Evolutionary conservation across 2,888 invertebrate genomes (phyloP).

Genomic region (Pristionchus entomophagus): DNA sequence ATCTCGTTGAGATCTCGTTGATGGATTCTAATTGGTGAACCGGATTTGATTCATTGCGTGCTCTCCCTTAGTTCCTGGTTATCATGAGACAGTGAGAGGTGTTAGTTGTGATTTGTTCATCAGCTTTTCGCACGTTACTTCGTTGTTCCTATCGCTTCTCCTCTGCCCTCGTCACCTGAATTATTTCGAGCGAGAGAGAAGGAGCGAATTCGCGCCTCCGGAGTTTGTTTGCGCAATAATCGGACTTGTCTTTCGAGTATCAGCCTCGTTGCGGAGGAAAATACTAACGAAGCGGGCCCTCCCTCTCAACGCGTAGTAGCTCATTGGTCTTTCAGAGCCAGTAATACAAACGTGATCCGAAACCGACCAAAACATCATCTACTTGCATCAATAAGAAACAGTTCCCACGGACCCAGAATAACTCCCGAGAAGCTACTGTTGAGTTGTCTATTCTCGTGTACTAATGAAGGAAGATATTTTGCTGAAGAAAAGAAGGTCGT

Average conservation of each 20-base stretch:
- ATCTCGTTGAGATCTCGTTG: background rate
- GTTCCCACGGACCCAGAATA: too few species aligned
- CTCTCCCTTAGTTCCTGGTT: background rate
- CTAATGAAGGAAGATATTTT: background rate
- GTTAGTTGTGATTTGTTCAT: background rate
- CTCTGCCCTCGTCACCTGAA: background rate
- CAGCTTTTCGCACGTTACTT: background rate
- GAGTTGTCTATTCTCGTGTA: background rate
- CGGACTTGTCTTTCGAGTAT: conserved; percentile 40
- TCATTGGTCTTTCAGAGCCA: background rate
- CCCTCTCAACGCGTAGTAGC: background rate
- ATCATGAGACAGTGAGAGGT: background rate
- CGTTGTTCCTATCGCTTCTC: background rate
- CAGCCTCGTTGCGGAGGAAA: conserved; percentile 17
- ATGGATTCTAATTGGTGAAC: background rate
- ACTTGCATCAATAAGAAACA: background rate
- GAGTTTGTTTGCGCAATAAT: conserved; percentile 38
- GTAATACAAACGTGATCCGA: background rate
- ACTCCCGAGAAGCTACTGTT: background rate
- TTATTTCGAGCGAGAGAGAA: conserved; percentile 10
- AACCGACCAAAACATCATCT: background rate
- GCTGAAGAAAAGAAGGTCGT: too few species aligned
- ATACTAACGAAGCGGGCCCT: conserved; percentile 18
- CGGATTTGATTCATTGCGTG: background rate
- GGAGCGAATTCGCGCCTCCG: conserved; percentile 23